These are phyloP conservation scores for Steromphala cineraria DNA, from an alignment of 2,888 invertebrate genomes.

Conservation along the genomic window DNA sequence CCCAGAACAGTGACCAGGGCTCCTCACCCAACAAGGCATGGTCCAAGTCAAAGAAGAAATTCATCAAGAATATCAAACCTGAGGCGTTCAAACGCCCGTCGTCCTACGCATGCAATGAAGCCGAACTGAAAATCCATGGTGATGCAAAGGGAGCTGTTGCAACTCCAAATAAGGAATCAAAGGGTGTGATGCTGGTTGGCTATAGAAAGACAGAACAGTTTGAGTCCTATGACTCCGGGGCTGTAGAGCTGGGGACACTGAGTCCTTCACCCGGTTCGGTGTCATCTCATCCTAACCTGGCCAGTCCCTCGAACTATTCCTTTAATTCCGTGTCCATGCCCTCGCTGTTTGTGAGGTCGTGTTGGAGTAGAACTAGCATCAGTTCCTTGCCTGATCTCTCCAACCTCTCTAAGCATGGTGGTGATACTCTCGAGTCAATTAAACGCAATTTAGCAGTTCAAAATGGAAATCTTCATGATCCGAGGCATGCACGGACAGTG, in stretches of 20 bases:
- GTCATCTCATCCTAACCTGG: conserved; percentile 28
- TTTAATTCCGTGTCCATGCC: conserved; percentile 57
- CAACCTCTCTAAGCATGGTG: conserved; percentile 22
- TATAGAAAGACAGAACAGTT: conserved; percentile 63
- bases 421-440: background rate
- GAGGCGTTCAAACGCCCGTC: conserved; percentile 72
- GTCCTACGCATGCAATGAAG: conserved; percentile 63
- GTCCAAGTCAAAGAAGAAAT: conserved; percentile 47
- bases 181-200: conserved; percentile 69
- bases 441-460: background rate
- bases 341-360: conserved; percentile 53
- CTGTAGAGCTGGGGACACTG: conserved; percentile 69
- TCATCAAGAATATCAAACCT: conserved; percentile 71
- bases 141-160: conserved; percentile 34
- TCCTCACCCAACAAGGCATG: conserved; percentile 24
- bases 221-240: conserved; percentile 36
- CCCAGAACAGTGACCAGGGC: conserved; percentile 34
- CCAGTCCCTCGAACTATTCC: conserved; percentile 21
- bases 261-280: conserved; percentile 52
- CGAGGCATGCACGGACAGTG: background rate
- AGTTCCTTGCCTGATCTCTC: conserved; percentile 72
- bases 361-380: conserved; percentile 65
- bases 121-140: conserved; percentile 53
- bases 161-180: conserved; percentile 32
- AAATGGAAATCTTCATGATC: background rate